Percentiles rank a stretch among this genome's conserved stretches.
Conservation (phyloP, 2,113 vertebrate species). For the Urocitellus parryii region DNA sequence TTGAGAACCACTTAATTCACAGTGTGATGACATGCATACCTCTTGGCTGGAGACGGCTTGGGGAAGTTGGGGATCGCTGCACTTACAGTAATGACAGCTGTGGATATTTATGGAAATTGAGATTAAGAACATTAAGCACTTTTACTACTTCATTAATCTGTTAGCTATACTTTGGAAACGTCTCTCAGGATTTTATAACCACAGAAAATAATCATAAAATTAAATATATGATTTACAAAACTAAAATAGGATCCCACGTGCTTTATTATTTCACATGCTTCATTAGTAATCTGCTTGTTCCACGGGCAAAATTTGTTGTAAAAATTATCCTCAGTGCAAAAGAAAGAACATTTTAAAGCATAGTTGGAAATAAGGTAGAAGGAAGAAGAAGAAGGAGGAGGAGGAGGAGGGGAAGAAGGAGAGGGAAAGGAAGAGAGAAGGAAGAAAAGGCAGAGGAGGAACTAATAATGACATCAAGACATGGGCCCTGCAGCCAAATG, state of each 20-base stretch:
- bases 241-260: neutral
- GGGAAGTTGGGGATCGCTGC: neutral
- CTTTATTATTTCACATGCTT: neutral
- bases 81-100: neutral
- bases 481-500: neutral
- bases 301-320: neutral
- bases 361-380: neutral
- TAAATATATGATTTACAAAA: constrained; percentile 1
- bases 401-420: neutral
- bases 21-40: neutral
- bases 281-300: neutral
- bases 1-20: neutral
- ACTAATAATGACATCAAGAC: neutral
- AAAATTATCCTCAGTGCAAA: neutral
- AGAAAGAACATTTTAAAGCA: neutral
- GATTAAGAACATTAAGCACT: neutral
- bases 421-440: neutral
- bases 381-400: neutral
- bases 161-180: neutral
- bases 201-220: constrained; percentile 37
- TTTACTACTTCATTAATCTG: neutral
- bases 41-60: neutral
- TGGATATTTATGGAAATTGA: neutral
- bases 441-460: no score
- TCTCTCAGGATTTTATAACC: neutral